phyloP scores from a whole-genome alignment of 2,888 invertebrate genomes.

The Oasisia sp. region DNA sequence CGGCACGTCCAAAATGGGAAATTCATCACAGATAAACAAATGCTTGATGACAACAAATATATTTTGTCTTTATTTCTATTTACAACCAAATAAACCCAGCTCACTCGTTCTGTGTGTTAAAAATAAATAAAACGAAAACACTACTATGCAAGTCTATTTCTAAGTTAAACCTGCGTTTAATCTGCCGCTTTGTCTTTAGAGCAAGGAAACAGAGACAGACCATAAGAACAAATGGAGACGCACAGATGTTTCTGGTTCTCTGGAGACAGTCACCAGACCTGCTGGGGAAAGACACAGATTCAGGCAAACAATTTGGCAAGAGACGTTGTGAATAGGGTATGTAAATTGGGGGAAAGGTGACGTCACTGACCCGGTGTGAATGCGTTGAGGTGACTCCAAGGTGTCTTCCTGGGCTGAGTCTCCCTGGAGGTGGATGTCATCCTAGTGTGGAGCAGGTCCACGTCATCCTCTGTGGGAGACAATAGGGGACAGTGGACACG shows the following conservation, averaged over 20 bases:
- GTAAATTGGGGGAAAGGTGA: background rate
- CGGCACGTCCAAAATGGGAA: too few relatives aligned
- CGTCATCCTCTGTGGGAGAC: background rate
- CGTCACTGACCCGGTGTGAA: background rate
- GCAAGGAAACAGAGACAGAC: background rate
- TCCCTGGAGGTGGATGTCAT: background rate
- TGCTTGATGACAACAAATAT: too few relatives aligned
- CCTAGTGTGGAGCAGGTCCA: background rate
- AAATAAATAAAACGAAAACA: background rate
- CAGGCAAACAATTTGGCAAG: too few relatives aligned
- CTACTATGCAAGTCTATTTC: background rate
- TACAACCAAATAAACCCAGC: too few relatives aligned
- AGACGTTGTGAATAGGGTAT: too few relatives aligned
- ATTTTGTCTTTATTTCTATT: too few relatives aligned
- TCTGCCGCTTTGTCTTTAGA: background rate
- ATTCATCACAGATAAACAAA: too few relatives aligned
- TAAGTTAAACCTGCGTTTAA: background rate
- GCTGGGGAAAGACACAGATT: too few relatives aligned
- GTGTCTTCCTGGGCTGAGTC: background rate
- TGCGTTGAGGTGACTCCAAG: background rate
- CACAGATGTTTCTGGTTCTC: too few relatives aligned
- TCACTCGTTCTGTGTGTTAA: background rate
- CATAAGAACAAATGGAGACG: too few relatives aligned
- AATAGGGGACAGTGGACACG: background rate
- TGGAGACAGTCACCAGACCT: too few relatives aligned